Base-by-base conservation (phyloP, 2,888 invertebrate genomes). In the Tridacna crocea region DNA sequence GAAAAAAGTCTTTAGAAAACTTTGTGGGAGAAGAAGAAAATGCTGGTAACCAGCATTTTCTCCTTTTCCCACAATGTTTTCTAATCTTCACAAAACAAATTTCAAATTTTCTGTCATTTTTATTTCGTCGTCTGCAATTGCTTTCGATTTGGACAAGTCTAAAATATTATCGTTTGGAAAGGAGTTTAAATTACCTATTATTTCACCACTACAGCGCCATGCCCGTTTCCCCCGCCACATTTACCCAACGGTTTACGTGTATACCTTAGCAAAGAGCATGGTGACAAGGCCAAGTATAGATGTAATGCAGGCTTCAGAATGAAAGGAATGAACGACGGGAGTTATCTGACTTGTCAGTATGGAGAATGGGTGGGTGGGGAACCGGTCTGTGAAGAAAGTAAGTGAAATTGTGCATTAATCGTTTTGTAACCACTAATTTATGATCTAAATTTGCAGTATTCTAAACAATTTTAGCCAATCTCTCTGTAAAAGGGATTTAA, bases 191-290 rank as follows among this genome's bases (percentile, higher is more conserved):
- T n/a, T n/a, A n/a, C n/a, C n/a, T n/a, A n/a, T n/a, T n/a, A 36
- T 36, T 8, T 36, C 36, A 2, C 1, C 27, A 76, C 88, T 92
- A 13, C 92, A 96, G 96, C 95, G 79, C 96, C 97, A 55, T 98
- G 98, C 94, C 97, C 97, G 92, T 58, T 27, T 90, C 96, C 98
- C 95, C 98, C 98, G 0, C 96, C 96, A 83, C 95, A 96, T 4
- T 98, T 99, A 0, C 97, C 97, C 76, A 97, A 98, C 91, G 99
- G 99, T 0, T 97, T 99, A 96, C 98, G 99, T 12, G 97, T 99
- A 79, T 99, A 99, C 0, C 98, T 99, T 0, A 98, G 98, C 93
- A 98, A 98, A n/a, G 98, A 98, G 85, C 99, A 99, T 92, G 98
- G 98, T 0, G 98, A 98, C 97, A 97, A 97, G 92, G 99, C 99